Conservation (phyloP, 2,113 vertebrate species). For the Phalacrocorax carbo region DNA sequence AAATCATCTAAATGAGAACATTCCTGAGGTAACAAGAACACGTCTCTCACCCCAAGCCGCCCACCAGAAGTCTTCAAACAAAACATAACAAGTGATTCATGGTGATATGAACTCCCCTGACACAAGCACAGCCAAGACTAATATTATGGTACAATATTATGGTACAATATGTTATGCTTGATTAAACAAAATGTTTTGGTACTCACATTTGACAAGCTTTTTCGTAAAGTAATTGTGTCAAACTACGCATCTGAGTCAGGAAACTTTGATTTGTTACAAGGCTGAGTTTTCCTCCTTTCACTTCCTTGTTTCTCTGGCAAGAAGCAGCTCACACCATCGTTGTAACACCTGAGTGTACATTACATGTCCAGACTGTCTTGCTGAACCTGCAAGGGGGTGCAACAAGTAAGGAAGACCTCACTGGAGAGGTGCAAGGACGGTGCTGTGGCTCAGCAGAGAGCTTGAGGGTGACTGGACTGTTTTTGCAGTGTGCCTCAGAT, state of each 20-base stretch:
- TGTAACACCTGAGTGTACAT: background rate
- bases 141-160: constrained; percentile 29
- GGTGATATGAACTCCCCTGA: background rate
- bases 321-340: background rate
- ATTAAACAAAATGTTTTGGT: constrained; percentile 18
- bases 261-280: background rate
- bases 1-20: background rate
- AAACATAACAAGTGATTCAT: constrained; percentile 4
- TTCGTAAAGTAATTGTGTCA: background rate
- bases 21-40: background rate
- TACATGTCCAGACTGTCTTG: background rate
- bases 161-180: background rate
- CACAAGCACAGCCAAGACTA: background rate
- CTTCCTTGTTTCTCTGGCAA: background rate
- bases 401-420: background rate
- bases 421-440: background rate
- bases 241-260: background rate
- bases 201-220: background rate
- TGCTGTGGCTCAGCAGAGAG: background rate
- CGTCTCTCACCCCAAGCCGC: background rate
- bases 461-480: background rate
- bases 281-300: background rate
- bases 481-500: background rate
- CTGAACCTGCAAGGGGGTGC: background rate
- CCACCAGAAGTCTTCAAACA: background rate